Evolutionary conservation across 53 echinoderm and acorn worm species (phyloP).

Genomic region (Paracentrotus lividus): DNA sequence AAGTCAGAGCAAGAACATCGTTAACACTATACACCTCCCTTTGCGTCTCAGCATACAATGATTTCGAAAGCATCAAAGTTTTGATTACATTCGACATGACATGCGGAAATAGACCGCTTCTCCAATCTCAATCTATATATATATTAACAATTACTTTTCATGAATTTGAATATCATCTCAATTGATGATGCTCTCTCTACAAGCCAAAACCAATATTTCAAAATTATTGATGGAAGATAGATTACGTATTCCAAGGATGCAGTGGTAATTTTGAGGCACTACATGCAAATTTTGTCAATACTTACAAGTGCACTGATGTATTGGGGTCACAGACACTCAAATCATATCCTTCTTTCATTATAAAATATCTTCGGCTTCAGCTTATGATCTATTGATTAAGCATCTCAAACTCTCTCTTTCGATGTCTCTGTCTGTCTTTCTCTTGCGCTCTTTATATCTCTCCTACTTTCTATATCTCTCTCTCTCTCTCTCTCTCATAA

Average conservation of each 20-base stretch:
- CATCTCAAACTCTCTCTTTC: background rate
- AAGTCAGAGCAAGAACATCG: no score
- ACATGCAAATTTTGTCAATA: background rate
- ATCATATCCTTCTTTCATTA: conserved; percentile 8
- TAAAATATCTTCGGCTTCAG: background rate
- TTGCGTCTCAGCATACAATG: no score
- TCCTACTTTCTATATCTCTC: background rate
- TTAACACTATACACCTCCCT: no score
- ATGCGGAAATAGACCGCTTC: background rate
- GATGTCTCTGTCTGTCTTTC: background rate
- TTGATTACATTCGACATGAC: background rate
- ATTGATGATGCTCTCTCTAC: conserved; percentile 5
- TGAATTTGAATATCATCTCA: background rate
- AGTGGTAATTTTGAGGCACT: background rate
- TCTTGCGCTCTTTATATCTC: background rate
- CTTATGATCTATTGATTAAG: background rate
- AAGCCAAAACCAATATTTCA: conserved; percentile 27
- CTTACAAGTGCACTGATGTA: background rate
- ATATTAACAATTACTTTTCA: background rate
- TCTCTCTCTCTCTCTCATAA: background rate
- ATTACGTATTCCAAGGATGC: conserved; percentile 36
- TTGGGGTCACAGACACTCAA: conserved; percentile 12
- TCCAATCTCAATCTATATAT: background rate
- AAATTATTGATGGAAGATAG: conserved; percentile 9
- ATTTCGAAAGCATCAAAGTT: background rate